These are phyloP conservation scores for Aelia acuminata DNA, from an alignment of 2,888 invertebrate species.

Conservation along the genomic window DNA sequence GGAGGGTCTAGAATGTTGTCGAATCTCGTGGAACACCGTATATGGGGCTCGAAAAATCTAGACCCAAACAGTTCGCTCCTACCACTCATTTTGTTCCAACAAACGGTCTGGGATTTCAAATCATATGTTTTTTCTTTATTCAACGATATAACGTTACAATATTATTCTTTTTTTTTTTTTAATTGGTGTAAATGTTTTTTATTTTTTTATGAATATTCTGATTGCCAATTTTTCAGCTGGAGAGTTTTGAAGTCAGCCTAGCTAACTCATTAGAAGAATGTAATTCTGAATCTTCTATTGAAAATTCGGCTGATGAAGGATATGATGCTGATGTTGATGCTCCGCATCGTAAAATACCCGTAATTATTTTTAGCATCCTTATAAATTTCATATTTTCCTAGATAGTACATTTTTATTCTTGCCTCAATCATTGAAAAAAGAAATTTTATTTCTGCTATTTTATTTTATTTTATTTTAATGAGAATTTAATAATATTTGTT, in stretches of 20 bases:
- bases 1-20: too few species aligned
- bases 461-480: not conserved
- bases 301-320: conserved; percentile 73
- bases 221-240: conserved; percentile 69
- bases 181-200: not conserved
- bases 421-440: not conserved
- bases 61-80: too few species aligned
- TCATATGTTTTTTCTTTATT: too few species aligned
- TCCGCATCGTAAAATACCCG: conserved; percentile 65
- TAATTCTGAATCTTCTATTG: conserved; percentile 64
- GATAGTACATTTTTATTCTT: not conserved
- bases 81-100: too few species aligned
- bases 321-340: conserved; percentile 78
- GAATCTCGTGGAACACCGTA: too few species aligned
- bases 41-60: too few species aligned
- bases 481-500: too few species aligned
- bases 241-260: conserved; percentile 68
- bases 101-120: too few species aligned
- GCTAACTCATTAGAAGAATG: conserved; percentile 69
- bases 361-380: conserved; percentile 10
- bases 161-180: too few species aligned
- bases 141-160: too few species aligned
- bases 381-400: not conserved
- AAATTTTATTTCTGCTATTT: not conserved
- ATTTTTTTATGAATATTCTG: not conserved